A percentile compares a stretch with the other conserved stretches of the same genome.
Evolutionary conservation across 2,888 invertebrate species (phyloP).

Genomic region (Cataglyphis cursor): DNA sequence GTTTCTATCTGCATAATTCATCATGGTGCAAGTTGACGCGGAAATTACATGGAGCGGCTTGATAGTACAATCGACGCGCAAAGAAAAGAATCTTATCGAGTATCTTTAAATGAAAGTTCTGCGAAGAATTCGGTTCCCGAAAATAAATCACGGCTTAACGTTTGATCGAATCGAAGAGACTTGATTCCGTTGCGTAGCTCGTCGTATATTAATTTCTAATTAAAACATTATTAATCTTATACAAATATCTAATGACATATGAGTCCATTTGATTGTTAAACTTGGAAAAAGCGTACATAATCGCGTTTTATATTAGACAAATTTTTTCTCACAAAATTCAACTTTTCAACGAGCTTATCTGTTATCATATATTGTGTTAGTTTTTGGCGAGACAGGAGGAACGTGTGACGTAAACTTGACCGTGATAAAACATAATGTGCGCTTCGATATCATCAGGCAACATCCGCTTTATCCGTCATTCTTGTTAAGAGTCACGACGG

Average conservation of each 20-base stretch:
- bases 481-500: slow-evolving; percentile 22
- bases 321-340: not conserved
- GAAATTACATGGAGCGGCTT: slow-evolving; percentile 38
- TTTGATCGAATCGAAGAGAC: slow-evolving; percentile 14
- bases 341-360: slow-evolving; percentile 8
- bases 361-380: slow-evolving; percentile 33
- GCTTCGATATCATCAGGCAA: slow-evolving; percentile 16
- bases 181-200: not conserved
- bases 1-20: slow-evolving; percentile 38
- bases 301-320: not conserved
- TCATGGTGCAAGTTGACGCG: slow-evolving; percentile 30
- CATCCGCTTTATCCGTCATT: slow-evolving; percentile 25
- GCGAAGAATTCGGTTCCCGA: slow-evolving; percentile 2
- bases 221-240: not conserved
- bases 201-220: slow-evolving; percentile 11
- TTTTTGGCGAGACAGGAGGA: not conserved
- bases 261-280: not conserved
- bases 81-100: slow-evolving; percentile 3
- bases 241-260: not conserved
- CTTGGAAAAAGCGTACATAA: not conserved
- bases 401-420: slow-evolving; percentile 39
- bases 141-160: slow-evolving; percentile 1
- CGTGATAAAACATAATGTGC: not conserved
- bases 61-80: slow-evolving; percentile 38
- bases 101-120: not conserved